Base-by-base conservation (phyloP, 2,888 invertebrate genomes). In the Junonia oenone region DNA sequence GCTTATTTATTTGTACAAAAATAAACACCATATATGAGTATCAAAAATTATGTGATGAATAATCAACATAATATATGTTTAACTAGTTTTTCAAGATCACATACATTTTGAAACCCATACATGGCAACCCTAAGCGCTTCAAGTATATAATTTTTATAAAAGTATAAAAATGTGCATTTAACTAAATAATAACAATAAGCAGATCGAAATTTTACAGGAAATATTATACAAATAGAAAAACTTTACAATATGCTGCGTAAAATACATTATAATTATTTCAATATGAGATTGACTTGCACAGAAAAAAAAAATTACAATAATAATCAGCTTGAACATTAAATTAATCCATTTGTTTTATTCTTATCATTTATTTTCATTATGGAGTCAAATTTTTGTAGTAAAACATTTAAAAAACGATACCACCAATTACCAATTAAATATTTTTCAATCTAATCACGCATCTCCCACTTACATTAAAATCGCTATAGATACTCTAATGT, bases 261-360 rank as follows among this genome's bases (percentile, higher is more conserved):
- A 45, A 31, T 33, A 27, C 45, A 45, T 47, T 47, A 15, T 13
- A 17, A 33, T 9, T 35, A 26, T 35, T 35, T 47, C 29, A 51
- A 31, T 46, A 51, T 35, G 47, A 55, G 46, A 56, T 51, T 31
- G 47, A 56, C 29, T 56, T 56, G 46, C 51, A 51, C 56, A 56
- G 43, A 56, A 51, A 43, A 51, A 51, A 50, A 47, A 56, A 55
- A 19, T 47, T 51, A 47, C 17, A 51, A 48, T 35, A 46, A 22
- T 13, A 9, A 31, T 17, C 6, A 46, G n/a, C n/a, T 17, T 17
- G 2, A 2, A 31, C 29, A 14, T 8, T 8, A 11, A 31, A 5
- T 15, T 27, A 9, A 1, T 29, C n/a, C n/a, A n/a, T n/a, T n/a
- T n/a, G n/a, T n/a, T n/a, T n/a, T n/a, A n/a, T n/a, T n/a, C n/a